Evolutionary conservation across 2,113 vertebrate species (phyloP).

Genomic region (Platysternon megacephalum): DNA sequence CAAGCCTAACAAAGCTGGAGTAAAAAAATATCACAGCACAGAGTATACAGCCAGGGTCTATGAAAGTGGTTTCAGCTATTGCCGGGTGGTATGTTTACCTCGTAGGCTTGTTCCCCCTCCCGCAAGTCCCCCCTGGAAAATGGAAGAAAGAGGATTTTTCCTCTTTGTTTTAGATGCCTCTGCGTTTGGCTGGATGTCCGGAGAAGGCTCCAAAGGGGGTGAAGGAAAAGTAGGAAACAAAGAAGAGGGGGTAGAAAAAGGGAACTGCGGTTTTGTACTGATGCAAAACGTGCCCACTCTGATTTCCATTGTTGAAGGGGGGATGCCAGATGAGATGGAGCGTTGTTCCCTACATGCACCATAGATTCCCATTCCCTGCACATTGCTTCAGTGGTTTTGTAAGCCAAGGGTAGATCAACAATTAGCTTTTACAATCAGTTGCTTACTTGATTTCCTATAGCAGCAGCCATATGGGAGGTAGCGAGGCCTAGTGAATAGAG

Average conservation of each 20-base stretch:
- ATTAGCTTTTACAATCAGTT: neutral
- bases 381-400: neutral
- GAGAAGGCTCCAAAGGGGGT: neutral
- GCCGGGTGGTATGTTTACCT: neutral
- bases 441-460: neutral
- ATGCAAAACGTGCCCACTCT: neutral
- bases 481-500: neutral
- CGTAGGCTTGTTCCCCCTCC: neutral
- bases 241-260: neutral
- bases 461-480: neutral
- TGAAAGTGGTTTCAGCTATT: neutral
- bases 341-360: neutral
- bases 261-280: neutral
- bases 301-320: neutral
- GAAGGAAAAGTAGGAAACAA: neutral
- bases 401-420: neutral
- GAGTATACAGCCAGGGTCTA: neutral
- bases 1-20: neutral
- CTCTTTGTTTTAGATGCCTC: neutral
- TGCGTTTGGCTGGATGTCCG: neutral
- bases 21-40: neutral
- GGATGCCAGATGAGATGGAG: neutral
- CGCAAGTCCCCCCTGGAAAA: neutral
- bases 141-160: neutral
- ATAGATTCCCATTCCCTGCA: neutral